A percentile compares a stretch with the other conserved stretches of the same genome.
phyloP scores from a whole-genome alignment of 2,797 vertebrate species.

The Pyrocephalus nanus region DNA sequence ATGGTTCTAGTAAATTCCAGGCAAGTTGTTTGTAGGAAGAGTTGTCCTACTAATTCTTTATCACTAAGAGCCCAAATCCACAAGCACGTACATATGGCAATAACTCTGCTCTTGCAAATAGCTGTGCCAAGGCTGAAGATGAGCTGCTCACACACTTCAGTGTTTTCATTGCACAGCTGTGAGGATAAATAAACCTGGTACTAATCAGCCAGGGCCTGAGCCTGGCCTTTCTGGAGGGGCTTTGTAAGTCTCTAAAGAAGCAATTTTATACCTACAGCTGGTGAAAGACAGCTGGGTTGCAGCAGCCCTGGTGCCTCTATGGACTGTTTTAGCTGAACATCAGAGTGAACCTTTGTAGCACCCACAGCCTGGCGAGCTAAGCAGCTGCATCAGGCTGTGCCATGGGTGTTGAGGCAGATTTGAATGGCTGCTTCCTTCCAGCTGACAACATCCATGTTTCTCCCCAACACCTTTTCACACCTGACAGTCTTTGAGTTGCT shows the following conservation, averaged over 20 bases:
- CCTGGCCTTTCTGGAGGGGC: background rate
- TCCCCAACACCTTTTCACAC: background rate
- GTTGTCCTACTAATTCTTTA: background rate
- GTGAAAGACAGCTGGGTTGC: background rate
- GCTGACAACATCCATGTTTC: background rate
- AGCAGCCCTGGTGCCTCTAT: background rate
- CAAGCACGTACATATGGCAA: accelerated
- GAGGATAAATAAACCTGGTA: background rate
- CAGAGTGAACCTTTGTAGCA: background rate
- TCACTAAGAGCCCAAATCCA: background rate
- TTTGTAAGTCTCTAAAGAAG: background rate
- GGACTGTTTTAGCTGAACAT: background rate
- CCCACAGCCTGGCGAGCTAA: background rate
- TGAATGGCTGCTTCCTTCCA: background rate
- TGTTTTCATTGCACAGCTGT: background rate
- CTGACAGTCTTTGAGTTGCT: background rate
- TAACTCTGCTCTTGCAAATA: background rate
- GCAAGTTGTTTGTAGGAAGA: background rate
- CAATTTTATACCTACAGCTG: background rate
- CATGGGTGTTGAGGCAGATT: background rate
- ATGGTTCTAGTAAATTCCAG: background rate
- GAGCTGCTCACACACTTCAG: background rate
- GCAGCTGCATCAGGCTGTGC: background rate
- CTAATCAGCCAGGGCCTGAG: background rate
- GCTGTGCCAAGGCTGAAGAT: background rate